Percentiles rank a stretch among this genome's conserved stretches.
Conservation (phyloP, 2,797 vertebrate genomes). For the Aphelocoma californica region DNA sequence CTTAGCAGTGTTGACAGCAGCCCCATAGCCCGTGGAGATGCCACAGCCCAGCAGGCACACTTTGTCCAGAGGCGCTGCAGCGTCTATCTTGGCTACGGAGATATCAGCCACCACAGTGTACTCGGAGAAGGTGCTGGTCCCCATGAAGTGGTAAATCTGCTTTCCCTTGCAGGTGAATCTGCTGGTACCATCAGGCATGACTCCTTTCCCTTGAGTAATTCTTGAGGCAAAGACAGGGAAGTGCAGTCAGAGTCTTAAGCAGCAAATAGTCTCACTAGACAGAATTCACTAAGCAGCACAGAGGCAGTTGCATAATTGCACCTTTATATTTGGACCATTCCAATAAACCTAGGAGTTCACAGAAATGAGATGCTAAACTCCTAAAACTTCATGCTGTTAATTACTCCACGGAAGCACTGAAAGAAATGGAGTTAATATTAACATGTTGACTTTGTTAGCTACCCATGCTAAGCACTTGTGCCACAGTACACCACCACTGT, state of each 20-base stretch:
- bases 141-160: conserved; percentile 95
- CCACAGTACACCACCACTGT: rapidly evolving
- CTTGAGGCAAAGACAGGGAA: conserved; percentile 69
- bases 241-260: background rate
- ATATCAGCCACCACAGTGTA: conserved; percentile 96
- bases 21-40: conserved; percentile 94
- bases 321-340: background rate
- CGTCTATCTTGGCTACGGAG: conserved; percentile 90
- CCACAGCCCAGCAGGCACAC: conserved; percentile 97
- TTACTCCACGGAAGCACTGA: background rate
- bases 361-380: background rate
- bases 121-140: conserved; percentile 97
- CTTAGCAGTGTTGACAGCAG: conserved; percentile 93
- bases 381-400: background rate
- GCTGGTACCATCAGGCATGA: conserved; percentile 93
- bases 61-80: conserved; percentile 88
- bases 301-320: background rate
- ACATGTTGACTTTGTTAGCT: background rate
- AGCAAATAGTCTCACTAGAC: background rate
- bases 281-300: background rate
- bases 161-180: conserved; percentile 96
- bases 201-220: conserved; percentile 91
- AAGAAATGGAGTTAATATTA: background rate
- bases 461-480: background rate
- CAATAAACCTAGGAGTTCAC: background rate